Conservation (phyloP, 2,888 invertebrate genomes). For the Volucella zonaria region DNA sequence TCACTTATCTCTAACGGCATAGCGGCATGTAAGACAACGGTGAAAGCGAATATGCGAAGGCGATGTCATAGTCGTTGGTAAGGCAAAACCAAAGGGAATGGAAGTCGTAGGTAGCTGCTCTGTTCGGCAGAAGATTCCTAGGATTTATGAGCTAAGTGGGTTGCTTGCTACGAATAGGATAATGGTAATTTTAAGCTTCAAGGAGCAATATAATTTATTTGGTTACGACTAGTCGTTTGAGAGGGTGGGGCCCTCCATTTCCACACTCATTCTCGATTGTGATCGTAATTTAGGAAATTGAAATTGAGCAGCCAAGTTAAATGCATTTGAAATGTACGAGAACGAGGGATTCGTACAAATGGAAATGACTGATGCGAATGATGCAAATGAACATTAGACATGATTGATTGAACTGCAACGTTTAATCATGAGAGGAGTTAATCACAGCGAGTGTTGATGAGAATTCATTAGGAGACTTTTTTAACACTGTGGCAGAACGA, state of each 20-base stretch:
- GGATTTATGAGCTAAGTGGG: constrained; percentile 64
- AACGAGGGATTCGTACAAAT: neutral
- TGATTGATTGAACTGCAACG: constrained; percentile 48
- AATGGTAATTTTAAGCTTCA: constrained; percentile 73
- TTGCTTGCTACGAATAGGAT: constrained; percentile 45
- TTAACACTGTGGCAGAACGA: neutral
- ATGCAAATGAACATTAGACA: constrained; percentile 12
- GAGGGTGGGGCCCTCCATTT: neutral
- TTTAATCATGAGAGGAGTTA: constrained; percentile 30
- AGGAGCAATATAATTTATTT: constrained; percentile 72
- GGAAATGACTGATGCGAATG: constrained; percentile 17
- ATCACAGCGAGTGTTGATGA: constrained; percentile 23
- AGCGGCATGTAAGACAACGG: constrained; percentile 11
- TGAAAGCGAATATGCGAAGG: neutral
- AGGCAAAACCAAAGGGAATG: neutral
- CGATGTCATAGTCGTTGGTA: too few relatives aligned
- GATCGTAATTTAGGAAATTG: constrained; percentile 70
- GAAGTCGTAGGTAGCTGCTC: neutral
- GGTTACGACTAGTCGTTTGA: constrained; percentile 31
- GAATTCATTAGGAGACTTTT: constrained; percentile 19
- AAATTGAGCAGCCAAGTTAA: constrained; percentile 51
- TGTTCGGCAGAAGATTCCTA: constrained; percentile 48
- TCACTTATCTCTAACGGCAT: constrained; percentile 54
- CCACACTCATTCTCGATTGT: constrained; percentile 45
- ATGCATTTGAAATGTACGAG: constrained; percentile 38